phyloP scores from a whole-genome alignment of 37 sponge, comb jelly and placozoan genomes.

The Chondrosia reniformis region DNA sequence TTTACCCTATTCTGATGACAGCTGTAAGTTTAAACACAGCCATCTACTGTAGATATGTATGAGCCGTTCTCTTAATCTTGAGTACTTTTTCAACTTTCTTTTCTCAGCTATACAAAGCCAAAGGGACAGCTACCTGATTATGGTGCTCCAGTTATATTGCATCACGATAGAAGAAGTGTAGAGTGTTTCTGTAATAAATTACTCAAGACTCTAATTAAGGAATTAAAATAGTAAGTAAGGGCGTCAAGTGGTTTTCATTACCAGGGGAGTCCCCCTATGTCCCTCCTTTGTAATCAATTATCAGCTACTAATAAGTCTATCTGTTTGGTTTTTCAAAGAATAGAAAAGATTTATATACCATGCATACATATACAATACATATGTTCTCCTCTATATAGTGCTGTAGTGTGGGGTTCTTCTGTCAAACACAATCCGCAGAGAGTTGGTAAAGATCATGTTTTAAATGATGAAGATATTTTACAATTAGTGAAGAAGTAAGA shows the following conservation, averaged over 20 bases:
- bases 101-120: conserved; percentile 93
- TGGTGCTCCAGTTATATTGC: conserved; percentile 85
- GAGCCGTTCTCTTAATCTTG: too few species aligned
- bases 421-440: conserved; percentile 98
- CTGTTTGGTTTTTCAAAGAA: too few species aligned
- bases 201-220: conserved; percentile 91
- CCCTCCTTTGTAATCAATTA: too few species aligned
- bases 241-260: too few species aligned
- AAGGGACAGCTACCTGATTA: conserved; percentile 99
- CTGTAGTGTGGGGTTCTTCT: conserved; percentile 94
- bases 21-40: too few species aligned
- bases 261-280: too few species aligned
- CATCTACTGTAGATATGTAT: too few species aligned
- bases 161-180: conserved; percentile 46
- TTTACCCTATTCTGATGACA: too few species aligned
- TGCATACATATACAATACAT: too few species aligned
- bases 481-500: conserved; percentile 95
- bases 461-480: conserved; percentile 96
- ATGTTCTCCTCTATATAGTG: conserved; percentile 44
- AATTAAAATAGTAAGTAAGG: conserved; percentile 93
- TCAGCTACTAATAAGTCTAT: too few species aligned
- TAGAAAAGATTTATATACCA: too few species aligned
- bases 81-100: too few species aligned
- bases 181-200: conserved; percentile 94
- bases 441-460: conserved; percentile 94